Evolutionary conservation across 2,113 vertebrate genomes (phyloP), one percentile per base, ranked within the genome.

Genomic region (Baryphthengus martii): DNA sequence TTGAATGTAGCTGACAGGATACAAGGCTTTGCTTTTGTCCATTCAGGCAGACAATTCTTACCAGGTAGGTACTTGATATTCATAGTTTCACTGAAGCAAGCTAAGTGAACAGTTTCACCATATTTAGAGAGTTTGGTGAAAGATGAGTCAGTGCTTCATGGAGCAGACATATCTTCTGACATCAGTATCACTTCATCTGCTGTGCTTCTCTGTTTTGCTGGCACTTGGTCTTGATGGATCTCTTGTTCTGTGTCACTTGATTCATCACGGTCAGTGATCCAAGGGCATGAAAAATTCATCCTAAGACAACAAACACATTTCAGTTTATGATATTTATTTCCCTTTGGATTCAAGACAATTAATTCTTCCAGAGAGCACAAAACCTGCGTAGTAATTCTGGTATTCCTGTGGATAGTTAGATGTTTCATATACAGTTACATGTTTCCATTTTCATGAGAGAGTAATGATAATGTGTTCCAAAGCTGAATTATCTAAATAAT

Each of bases 271-370:
- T 79, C 93, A 92, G 80, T 23, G 15, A 89, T 82, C 52, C 73
- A 85, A 33, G 4, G 72, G 31, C 88, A 93, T 85, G 86, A 96
- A 93, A 97, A 88, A 94, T 85, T 96, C 83, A 93, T 94, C 53
- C 40, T 10, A 7, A 42, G 39, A 78, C 80, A 94, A 92, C 75
- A 94, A 81, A 89, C 78, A 53, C 62, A 78, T 89, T 58, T 63
- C 71, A 83, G 37, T 62, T 89, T 91, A 86, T 89, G 65, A 47
- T 89, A 85, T 68, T 94, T 67, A 17, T 84, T 86, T 86, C 70
- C 65, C 26, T 87, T 81, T 89, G 76, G 52, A 88, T 89, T 93
- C 62, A 72, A 73, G 65, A 29, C 58, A 94, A 65, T 82, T 90
- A 92, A 83, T 94, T 94, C 67, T 65, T 87, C 65, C 52, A 70